Evolutionary conservation across 2,797 vertebrate genomes (phyloP), one percentile per base, ranked within the genome.

Genomic region (Hydrocynus forskahlii): DNA sequence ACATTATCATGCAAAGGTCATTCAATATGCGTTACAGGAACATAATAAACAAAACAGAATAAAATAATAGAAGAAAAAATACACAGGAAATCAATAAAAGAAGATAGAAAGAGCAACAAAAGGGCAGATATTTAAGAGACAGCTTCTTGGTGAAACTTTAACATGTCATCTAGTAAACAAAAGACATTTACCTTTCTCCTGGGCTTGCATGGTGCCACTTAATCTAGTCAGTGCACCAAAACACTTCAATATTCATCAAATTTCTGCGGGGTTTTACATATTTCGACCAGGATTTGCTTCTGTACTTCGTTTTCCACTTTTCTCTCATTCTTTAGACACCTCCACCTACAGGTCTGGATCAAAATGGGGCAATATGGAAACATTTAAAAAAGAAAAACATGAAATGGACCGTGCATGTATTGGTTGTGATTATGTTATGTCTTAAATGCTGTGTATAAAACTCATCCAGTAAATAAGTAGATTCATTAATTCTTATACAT

Each of bases 331-430:
- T 0, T 45, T 2, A 19, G 50, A 54, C 52, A n/a, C 13, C 54
- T 38, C 55, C 72, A 25, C 64, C 72, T 75, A 43, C 23, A 68
- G 79, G 25, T 38, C 40, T 69, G 79, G 64, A 48, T 40, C 0
- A 50, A 50, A 50, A 23, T 10, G 5, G 13, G 12, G 40, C 13
- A 54, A 70, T 17, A 13, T 16, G 12, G 12, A 52, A 50, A 1
- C 3, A 50, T 50, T 50, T 10, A 50, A 25, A 35, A 67, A 9
- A 67, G 4, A 35, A 35, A 35, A 35, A 35, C 35, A 35, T 35
- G 4, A 35, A 35, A 35, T 35, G 35, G 4, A 35, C 35, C 35
- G 35, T 35, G 4, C 35, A 35, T 35, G 35, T 35, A 35, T 35
- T 35, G 35, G 35, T 35, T 35, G 35, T 35, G 35, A 35, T 35